Evolutionary conservation across 2,113 vertebrate species (phyloP).

Genomic region (Serinus canaria): DNA sequence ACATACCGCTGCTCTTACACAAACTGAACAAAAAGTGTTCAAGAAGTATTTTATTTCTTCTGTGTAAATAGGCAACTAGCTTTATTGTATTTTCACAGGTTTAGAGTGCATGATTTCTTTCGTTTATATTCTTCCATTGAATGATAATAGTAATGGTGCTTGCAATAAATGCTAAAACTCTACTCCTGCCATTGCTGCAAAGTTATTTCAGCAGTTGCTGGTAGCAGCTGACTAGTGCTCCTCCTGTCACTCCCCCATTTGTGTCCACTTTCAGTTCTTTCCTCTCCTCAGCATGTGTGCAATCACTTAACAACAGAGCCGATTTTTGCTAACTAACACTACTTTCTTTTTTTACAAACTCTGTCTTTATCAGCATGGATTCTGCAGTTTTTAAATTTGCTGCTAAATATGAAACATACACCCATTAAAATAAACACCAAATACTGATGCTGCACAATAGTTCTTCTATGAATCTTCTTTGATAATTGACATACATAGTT

Average conservation of each 20-base stretch:
- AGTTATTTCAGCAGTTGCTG: not conserved
- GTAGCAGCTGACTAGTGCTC: not conserved
- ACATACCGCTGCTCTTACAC: slow-evolving; percentile 27
- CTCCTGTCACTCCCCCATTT: not conserved
- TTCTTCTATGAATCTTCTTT: not conserved
- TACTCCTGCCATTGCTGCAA: not conserved
- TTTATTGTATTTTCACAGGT: slow-evolving; percentile 23
- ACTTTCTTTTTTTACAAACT: not conserved
- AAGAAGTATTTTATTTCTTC: slow-evolving; percentile 51
- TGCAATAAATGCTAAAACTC: not conserved
- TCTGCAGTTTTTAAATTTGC: not conserved
- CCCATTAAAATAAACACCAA: not conserved
- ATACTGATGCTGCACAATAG: not conserved
- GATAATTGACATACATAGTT: not conserved
- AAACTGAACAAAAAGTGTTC: slow-evolving; percentile 45
- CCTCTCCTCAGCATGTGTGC: not conserved
- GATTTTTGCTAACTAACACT: not conserved
- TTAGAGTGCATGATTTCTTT: not conserved
- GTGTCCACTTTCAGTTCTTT: not conserved
- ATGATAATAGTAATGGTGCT: not conserved
- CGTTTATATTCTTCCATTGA: not conserved
- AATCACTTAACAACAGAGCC: not conserved
- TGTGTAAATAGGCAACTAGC: slow-evolving; percentile 2
- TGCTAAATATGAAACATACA: not conserved
- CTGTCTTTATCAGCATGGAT: not conserved